phyloP scores from a whole-genome alignment of 2,888 invertebrate genomes.

The Agrilus cyanescens region DNA sequence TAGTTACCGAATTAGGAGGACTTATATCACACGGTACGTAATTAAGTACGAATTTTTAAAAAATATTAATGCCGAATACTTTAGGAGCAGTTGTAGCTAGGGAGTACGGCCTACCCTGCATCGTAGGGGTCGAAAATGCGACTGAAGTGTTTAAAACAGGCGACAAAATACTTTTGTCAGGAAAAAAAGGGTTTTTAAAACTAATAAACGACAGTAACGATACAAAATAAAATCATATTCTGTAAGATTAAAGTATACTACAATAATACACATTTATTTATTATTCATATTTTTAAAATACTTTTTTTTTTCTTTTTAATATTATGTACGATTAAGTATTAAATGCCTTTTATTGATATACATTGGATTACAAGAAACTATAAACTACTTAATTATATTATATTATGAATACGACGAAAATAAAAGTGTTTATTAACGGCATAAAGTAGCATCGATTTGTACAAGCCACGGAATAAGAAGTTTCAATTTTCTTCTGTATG shows the following conservation, averaged over 20 bases:
- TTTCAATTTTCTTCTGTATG: conserved; percentile 85
- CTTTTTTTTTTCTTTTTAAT: too few species aligned
- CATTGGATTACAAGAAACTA: too few species aligned
- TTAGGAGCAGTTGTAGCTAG: conserved; percentile 71
- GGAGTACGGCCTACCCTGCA: conserved; percentile 72
- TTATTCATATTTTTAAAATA: too few species aligned
- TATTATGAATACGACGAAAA: not conserved
- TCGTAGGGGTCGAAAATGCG: conserved; percentile 61
- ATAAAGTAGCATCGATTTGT: conserved; percentile 93
- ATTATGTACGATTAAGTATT: too few species aligned
- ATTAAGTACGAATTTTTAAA: conserved; percentile 8
- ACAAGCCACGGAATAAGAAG: conserved; percentile 71
- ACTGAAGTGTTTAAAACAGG: conserved; percentile 59
- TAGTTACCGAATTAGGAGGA: conserved; percentile 74
- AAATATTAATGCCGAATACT: conserved; percentile 4
- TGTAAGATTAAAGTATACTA: too few species aligned
- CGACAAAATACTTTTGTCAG: conserved; percentile 43
- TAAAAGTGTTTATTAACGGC: conserved; percentile 43
- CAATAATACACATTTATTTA: too few species aligned
- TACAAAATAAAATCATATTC: too few species aligned
- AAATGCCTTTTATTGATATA: too few species aligned
- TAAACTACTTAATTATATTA: too few species aligned
- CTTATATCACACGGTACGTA: conserved; percentile 64
- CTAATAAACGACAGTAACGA: too few species aligned
- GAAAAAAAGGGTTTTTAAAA: conserved; percentile 31